Percentiles rank a stretch among this genome's conserved stretches.
phyloP scores from a whole-genome alignment of 2,888 invertebrate genomes.

The Monoplex corrugatus region DNA sequence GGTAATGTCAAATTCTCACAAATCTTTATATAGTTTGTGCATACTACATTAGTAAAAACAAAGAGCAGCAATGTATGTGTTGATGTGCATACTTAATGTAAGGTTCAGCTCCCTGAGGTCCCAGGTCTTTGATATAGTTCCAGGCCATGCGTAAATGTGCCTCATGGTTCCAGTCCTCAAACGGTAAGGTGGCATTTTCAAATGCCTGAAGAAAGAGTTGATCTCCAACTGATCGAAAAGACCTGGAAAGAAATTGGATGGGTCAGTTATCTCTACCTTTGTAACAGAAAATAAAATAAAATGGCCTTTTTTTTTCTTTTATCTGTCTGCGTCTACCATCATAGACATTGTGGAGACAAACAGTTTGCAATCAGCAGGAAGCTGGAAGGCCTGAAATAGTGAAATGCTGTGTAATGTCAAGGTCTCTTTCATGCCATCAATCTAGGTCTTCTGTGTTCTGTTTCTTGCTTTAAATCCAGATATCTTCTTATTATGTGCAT shows the following conservation, averaged over 20 bases:
- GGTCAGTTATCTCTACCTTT: not conserved
- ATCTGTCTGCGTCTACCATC: no score
- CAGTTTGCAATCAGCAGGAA: no score
- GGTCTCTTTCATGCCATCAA: no score
- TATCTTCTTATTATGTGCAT: no score
- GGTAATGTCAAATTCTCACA: not conserved
- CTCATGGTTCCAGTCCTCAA: constrained; percentile 80
- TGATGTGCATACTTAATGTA: constrained; percentile 73
- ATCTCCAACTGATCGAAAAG: constrained; percentile 78
- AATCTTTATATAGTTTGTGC: not conserved
- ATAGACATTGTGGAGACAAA: no score
- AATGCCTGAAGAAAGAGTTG: constrained; percentile 80
- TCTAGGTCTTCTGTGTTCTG: no score
- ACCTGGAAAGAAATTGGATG: constrained; percentile 65
- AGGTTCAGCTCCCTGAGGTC: constrained; percentile 75
- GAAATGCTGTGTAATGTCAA: no score
- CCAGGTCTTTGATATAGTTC: constrained; percentile 78
- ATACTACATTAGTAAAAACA: not conserved
- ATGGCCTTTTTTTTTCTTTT: no score
- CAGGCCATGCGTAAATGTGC: constrained; percentile 80
- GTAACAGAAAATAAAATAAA: not conserved
- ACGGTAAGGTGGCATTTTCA: constrained; percentile 78
- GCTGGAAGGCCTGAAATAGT: no score
- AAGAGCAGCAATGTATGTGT: not conserved
- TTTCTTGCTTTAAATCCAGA: no score